Conservation (phyloP, 2,113 vertebrate genomes). For the Atrichornis clamosus region DNA sequence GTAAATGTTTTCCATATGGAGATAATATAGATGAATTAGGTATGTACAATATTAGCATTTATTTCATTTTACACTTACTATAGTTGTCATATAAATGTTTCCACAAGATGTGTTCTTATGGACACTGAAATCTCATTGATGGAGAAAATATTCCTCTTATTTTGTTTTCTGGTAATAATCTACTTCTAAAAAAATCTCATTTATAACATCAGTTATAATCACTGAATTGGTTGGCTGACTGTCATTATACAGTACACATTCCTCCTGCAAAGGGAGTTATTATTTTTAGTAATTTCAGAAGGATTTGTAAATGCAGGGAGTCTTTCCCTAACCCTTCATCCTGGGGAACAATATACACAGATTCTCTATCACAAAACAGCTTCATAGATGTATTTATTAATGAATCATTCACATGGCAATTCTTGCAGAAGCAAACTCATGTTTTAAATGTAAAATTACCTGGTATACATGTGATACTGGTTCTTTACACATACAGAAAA, state of each 20-base stretch:
- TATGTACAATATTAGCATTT: neutral
- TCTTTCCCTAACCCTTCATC: neutral
- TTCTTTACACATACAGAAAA: neutral
- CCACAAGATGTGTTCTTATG: neutral
- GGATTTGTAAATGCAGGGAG: neutral
- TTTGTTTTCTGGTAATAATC: neutral
- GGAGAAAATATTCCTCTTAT: neutral
- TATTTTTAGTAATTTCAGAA: neutral
- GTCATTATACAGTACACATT: neutral
- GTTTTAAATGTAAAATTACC: neutral
- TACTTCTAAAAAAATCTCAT: neutral
- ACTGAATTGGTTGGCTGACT: neutral
- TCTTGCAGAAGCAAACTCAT: neutral
- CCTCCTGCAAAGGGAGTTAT: neutral
- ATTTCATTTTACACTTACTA: neutral
- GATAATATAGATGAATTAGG: neutral
- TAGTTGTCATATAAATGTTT: neutral
- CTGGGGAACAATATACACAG: rapidly evolving
- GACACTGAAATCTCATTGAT: neutral
- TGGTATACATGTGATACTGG: neutral
- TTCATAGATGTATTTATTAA: neutral
- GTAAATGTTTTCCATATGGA: neutral
- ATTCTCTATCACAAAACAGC: neutral
- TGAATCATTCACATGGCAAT: neutral
- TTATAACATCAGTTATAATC: neutral